Conservation (phyloP, 2,113 vertebrate genomes). For the Todiramphus chloris region DNA sequence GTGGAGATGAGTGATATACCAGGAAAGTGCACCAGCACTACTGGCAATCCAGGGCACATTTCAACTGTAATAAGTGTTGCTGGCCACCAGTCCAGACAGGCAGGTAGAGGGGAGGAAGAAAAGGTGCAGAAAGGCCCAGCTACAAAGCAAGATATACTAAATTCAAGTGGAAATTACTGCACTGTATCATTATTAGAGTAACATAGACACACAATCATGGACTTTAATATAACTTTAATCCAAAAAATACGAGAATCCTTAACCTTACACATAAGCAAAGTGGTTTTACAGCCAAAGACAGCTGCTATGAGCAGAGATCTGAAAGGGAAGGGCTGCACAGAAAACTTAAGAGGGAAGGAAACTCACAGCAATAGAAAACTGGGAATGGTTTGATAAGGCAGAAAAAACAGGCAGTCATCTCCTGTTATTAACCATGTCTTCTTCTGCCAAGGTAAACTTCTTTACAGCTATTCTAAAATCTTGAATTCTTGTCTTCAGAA, state of each 20-base stretch:
- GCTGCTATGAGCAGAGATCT: neutral
- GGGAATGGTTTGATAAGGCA: neutral
- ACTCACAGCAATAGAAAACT: neutral
- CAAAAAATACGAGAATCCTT: neutral
- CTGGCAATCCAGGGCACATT: neutral
- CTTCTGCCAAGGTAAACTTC: neutral
- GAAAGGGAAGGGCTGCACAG: neutral
- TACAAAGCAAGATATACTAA: neutral
- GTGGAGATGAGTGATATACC: neutral
- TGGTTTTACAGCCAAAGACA: neutral
- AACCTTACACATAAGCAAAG: accelerated
- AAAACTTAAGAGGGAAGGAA: neutral
- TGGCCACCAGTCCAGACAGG: neutral
- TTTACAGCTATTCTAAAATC: neutral
- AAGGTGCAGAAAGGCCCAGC: neutral
- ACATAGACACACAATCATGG: neutral
- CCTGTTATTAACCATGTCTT: neutral
- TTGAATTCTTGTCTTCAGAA: neutral
- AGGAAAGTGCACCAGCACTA: neutral
- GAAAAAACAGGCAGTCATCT: neutral
- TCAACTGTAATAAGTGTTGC: accelerated
- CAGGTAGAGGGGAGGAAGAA: neutral
- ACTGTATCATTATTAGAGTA: neutral
- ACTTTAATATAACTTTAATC: neutral
- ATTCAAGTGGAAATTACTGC: neutral